Evolutionary conservation across 2,113 vertebrate genomes (phyloP).

Genomic region (Amblyopsis rosae): DNA sequence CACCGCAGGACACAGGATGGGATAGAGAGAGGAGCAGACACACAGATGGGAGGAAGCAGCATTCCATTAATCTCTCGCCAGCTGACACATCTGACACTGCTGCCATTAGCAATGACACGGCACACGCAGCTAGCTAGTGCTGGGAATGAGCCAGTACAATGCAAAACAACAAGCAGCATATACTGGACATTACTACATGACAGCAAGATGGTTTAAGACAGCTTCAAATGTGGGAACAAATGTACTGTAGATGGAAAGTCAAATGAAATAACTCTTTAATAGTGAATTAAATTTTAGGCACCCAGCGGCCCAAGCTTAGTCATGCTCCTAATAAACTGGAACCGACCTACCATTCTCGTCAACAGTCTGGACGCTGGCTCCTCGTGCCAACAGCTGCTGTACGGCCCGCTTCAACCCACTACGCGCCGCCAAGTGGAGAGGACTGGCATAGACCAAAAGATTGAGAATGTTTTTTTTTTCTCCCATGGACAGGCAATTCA

Average conservation of each 20-base stretch:
- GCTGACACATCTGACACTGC: constrained; percentile 28
- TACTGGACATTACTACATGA: background rate
- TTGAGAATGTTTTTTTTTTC: background rate
- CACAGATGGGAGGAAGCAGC: constrained; percentile 65
- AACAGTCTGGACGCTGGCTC: constrained; percentile 87
- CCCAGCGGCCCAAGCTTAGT: background rate
- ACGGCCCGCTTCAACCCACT: constrained; percentile 91
- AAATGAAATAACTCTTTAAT: background rate
- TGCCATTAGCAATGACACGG: background rate
- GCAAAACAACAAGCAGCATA: background rate
- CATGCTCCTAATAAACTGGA: background rate
- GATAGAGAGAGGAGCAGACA: constrained; percentile 40
- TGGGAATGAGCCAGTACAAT: background rate
- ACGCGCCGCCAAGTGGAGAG: constrained; percentile 90
- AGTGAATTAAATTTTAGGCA: constrained; percentile 4
- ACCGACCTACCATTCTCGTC: constrained; percentile 90
- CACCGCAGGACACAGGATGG: constrained; percentile 34
- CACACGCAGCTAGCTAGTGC: background rate
- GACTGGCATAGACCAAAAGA: constrained; percentile 69
- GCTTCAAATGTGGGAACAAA: background rate
- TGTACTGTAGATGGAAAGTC: background rate
- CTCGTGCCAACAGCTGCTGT: constrained; percentile 88
- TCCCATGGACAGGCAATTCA: too few relatives aligned
- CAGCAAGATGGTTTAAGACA: background rate
- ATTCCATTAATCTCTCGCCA: constrained; percentile 71